Percentiles rank a stretch among this genome's conserved stretches.
Conservation (phyloP, 2,797 vertebrate genomes). For the Synanceia verrucosa region DNA sequence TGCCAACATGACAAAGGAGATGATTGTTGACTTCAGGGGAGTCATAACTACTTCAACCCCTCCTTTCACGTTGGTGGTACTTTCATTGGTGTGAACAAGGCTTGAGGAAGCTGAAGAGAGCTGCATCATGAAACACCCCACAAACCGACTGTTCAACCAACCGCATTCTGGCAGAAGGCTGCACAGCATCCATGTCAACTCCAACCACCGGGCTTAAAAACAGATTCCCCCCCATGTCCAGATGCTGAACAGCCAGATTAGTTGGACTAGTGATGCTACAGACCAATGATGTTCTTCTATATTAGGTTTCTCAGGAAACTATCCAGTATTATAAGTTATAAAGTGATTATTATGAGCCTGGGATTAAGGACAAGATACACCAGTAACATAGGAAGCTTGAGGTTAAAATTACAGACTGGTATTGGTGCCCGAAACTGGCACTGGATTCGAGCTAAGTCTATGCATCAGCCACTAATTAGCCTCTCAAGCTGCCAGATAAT, state of each 20-base stretch:
- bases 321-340: too few species aligned
- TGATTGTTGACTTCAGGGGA: neutral
- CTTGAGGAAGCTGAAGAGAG: too few species aligned
- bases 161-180: neutral
- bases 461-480: conserved; percentile 58
- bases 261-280: neutral
- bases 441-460: conserved; percentile 10
- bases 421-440: conserved; percentile 4
- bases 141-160: neutral
- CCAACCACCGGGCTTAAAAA: neutral
- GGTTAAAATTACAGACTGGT: conserved; percentile 15
- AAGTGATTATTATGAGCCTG: conserved; percentile 22
- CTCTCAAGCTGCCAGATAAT: conserved; percentile 27
- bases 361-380: conserved; percentile 16
- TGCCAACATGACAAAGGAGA: neutral
- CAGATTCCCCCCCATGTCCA: neutral
- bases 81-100: too few species aligned
- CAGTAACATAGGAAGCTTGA: conserved; percentile 21
- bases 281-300: neutral
- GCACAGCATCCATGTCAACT: neutral
- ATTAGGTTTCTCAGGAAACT: conserved; percentile 16
- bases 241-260: neutral
- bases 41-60: too few species aligned
- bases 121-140: neutral
- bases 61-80: neutral